phyloP scores from a whole-genome alignment of 2,113 vertebrate genomes.

The Pseudorhombus dupliciocellatus region DNA sequence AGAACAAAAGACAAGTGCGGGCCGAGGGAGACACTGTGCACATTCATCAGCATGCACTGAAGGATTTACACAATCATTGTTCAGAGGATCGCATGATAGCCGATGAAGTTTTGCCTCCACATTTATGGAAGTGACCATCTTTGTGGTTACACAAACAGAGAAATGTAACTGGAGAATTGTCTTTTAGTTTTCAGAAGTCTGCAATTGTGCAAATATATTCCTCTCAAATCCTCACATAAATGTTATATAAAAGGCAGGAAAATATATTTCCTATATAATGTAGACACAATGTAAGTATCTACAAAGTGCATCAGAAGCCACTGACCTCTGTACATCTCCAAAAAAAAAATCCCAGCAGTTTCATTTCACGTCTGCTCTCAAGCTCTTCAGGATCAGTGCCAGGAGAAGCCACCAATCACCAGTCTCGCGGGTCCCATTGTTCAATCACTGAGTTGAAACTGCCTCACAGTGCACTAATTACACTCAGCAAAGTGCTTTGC shows the following conservation, averaged over 20 bases:
- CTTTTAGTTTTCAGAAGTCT: not conserved
- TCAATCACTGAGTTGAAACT: slow-evolving; percentile 64
- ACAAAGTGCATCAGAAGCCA: slow-evolving; percentile 10
- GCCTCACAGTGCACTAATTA: slow-evolving; percentile 62
- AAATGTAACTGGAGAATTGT: not conserved
- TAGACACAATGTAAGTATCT: too few species aligned
- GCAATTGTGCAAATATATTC: not conserved
- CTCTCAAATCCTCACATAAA: not conserved
- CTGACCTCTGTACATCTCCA: not conserved
- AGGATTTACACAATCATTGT: not conserved
- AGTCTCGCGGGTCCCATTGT: slow-evolving; percentile 63
- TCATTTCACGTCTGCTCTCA: slow-evolving; percentile 39
- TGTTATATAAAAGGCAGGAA: not conserved
- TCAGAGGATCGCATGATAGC: not conserved
- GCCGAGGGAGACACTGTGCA: not conserved
- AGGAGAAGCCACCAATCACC: slow-evolving; percentile 46
- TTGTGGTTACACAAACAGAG: not conserved
- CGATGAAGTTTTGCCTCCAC: not conserved
- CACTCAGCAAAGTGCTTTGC: slow-evolving; percentile 57
- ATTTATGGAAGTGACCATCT: not conserved
- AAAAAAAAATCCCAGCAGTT: slow-evolving; percentile 39
- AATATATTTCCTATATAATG: not conserved
- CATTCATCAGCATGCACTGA: not conserved
- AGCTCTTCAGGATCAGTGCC: slow-evolving; percentile 36
- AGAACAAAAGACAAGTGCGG: not conserved